Base-by-base conservation (phyloP, 1,140 invertebrate genomes). In the Aplysia californica region DNA sequence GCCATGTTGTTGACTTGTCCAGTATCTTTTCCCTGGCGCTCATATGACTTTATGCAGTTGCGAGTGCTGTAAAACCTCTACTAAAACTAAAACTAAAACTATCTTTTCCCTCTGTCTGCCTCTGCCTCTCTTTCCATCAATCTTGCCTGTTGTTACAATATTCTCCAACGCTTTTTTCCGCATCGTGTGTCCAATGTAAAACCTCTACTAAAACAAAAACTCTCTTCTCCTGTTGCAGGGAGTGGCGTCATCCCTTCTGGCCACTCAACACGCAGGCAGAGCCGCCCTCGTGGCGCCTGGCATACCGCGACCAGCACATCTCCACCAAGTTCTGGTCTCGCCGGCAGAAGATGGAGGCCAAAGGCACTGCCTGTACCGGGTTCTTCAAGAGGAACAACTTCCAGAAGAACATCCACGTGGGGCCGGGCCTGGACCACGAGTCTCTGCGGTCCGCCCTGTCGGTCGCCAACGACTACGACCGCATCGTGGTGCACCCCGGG, bases 241-340 rank as follows among this genome's bases (percentile, higher is more conserved):
- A 83, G 26, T 87, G 86, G 86, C 81, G 79, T 31, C 86, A 86
- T 76, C 86, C 86, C 18, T 84, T 81, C 72, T 87, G 86, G 86
- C 86, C 86, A 21, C 61, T 87, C 0, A 84, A 84, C 69, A 78
- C 79, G 10, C 64, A 83, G 21, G 78, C 80, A n/a, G 82, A 85
- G 44, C 86, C 86, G 33, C 33, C 75, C 2, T 87, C 86, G n/a
- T 87, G 86, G 86, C 76, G 79, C 72, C 69, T 80, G 44, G 84
- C 86, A 2, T 86, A 78, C 41, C 76, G 78, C 70, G 80, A 86
- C 20, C 86, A 87, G 70, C 79, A 83, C 29, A 35, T 82, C 4
- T 78, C 84, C 15, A 80, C 81, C 31, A 69, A 70, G 1, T 86
- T 86, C 73, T 87, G 86, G 86, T 64, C 66, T 29, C 76, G 79